phyloP scores from a whole-genome alignment of 2,113 vertebrate species.

The Ginglymostoma cirratum region DNA sequence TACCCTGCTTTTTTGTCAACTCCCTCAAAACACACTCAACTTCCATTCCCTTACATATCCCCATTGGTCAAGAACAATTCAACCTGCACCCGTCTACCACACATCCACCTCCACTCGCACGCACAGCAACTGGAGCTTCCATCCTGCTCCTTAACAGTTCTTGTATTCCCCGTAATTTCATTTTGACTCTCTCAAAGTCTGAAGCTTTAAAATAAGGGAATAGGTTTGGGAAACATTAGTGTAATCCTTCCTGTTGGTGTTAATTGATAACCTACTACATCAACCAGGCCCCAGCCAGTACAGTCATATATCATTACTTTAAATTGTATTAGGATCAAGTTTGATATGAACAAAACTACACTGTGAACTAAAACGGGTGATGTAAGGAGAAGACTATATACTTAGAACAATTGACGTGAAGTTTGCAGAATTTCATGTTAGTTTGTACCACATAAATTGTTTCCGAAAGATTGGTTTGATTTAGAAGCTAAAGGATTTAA shows the following conservation, averaged over 20 bases:
- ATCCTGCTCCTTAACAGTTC: too few relatives aligned
- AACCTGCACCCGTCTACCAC: too few relatives aligned
- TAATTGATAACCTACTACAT: background rate
- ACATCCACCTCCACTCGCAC: too few relatives aligned
- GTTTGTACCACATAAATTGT: constrained; percentile 4
- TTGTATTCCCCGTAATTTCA: too few relatives aligned
- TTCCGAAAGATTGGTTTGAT: background rate
- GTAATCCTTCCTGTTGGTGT: background rate
- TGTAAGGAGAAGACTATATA: background rate
- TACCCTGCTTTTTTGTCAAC: too few relatives aligned
- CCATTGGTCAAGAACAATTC: too few relatives aligned
- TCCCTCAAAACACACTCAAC: too few relatives aligned
- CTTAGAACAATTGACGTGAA: background rate
- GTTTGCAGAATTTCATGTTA: background rate
- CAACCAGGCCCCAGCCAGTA: background rate
- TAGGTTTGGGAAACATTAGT: too few relatives aligned
- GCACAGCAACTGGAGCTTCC: too few relatives aligned
- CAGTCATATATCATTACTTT: background rate
- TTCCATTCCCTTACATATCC: too few relatives aligned
- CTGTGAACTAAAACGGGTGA: background rate
- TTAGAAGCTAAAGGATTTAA: constrained; percentile 31
- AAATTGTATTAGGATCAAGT: constrained; percentile 18
- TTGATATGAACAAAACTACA: constrained; percentile 2
- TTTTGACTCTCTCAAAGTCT: too few relatives aligned
- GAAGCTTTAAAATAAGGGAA: too few relatives aligned